Percentiles rank a stretch among this genome's conserved stretches.
Conservation (phyloP, 1,140 invertebrate species). For the Mesaphorura yosii region DNA sequence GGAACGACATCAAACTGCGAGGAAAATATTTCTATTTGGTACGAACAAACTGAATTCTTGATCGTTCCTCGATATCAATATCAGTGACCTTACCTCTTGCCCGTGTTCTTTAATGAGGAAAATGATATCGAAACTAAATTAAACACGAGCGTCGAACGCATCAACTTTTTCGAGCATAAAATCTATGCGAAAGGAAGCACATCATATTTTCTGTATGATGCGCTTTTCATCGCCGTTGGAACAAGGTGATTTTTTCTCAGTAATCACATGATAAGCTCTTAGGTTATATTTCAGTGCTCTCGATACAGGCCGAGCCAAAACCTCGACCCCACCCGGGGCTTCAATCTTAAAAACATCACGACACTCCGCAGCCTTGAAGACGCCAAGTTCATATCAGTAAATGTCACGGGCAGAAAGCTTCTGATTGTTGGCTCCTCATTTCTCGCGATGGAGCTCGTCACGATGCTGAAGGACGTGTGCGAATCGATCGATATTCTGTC, state of each 20-base stretch:
- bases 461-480: background rate
- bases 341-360: background rate
- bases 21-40: constrained; percentile 29
- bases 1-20: constrained; percentile 53
- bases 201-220: background rate
- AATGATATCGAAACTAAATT: background rate
- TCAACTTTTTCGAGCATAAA: background rate
- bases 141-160: background rate
- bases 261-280: background rate
- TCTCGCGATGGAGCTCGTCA: constrained; percentile 8
- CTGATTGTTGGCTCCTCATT: constrained; percentile 7
- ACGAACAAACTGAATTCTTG: background rate
- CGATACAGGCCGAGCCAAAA: background rate
- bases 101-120: background rate
- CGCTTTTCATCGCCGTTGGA: background rate
- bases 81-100: background rate
- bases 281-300: background rate
- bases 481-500: background rate
- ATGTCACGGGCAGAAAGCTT: background rate
- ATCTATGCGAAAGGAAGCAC: background rate
- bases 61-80: background rate
- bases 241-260: background rate
- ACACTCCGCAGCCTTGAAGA: constrained; percentile 1
- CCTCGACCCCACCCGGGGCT: background rate
- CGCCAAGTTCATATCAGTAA: background rate